phyloP scores from a whole-genome alignment of 30 jellyfish, hydroid and myxozoan species.

The Phacellophora camtschatica region DNA sequence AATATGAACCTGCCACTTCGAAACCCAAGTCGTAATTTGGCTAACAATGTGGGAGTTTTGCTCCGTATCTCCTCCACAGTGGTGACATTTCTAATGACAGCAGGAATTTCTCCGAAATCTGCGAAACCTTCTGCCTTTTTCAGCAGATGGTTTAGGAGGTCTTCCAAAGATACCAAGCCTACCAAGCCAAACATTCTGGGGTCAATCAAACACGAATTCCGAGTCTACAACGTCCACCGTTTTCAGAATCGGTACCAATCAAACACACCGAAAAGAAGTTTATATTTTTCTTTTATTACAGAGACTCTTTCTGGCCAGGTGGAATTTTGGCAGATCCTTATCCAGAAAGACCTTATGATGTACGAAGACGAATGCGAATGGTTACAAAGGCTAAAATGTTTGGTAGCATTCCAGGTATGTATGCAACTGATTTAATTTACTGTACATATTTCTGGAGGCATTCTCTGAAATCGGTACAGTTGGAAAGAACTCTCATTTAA shows the following conservation, averaged over 20 bases:
- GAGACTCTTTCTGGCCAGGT: constrained; percentile 98
- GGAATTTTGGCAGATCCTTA: constrained; percentile 92
- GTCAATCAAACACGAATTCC: neutral
- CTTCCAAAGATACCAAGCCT: neutral
- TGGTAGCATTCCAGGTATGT: constrained; percentile 98
- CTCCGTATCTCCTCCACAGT: too few species aligned
- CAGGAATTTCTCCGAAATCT: neutral
- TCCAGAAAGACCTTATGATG: constrained; percentile 77
- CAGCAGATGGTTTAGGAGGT: neutral
- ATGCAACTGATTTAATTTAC: too few species aligned
- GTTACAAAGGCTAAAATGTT: constrained; percentile 91
- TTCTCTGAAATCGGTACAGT: too few species aligned
- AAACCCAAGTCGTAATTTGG: too few species aligned
- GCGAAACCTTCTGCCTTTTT: neutral
- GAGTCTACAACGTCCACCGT: too few species aligned
- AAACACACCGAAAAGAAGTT: too few species aligned
- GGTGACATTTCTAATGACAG: neutral
- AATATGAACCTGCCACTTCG: too few species aligned
- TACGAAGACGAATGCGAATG: constrained; percentile 87
- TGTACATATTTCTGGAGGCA: too few species aligned
- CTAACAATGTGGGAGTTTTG: too few species aligned
- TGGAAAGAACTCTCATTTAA: too few species aligned
- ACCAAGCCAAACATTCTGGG: neutral
- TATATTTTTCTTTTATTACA: neutral
- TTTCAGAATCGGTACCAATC: too few species aligned